Evolutionary conservation across 37 sponge, comb jelly and placozoan species (phyloP).

Genomic region (Ephydatia muelleri): DNA sequence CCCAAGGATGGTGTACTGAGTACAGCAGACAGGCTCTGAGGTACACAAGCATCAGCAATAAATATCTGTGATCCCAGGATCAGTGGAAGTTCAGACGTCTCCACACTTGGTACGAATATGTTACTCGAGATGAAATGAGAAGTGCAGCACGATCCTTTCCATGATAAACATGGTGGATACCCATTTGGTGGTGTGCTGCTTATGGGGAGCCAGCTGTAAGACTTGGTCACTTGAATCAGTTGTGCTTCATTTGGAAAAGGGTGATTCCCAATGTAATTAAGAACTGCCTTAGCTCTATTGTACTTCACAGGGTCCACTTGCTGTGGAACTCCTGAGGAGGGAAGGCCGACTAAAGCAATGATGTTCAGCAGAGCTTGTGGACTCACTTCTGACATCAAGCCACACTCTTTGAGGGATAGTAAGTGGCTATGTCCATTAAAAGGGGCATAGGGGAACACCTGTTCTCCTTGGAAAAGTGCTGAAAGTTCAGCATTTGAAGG

Average conservation of each 20-base stretch:
- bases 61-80: conserved; percentile 30
- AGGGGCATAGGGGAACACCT: conserved; percentile 32
- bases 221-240: not conserved
- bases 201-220: conserved; percentile 29
- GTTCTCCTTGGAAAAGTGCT: conserved; percentile 15
- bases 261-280: conserved; percentile 10
- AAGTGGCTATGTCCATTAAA: not conserved
- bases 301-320: not conserved
- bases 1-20: not conserved
- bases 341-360: not conserved
- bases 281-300: conserved; percentile 21
- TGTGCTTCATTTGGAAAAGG: not conserved
- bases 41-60: not conserved
- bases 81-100: not conserved
- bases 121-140: conserved; percentile 10
- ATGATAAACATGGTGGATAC: conserved; percentile 24
- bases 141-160: conserved; percentile 23
- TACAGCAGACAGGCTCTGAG: not conserved
- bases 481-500: conserved; percentile 10
- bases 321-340: not conserved
- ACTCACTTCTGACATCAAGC: not conserved
- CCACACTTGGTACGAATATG: not conserved
- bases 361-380: conserved; percentile 18
- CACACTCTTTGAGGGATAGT: conserved; percentile 10
- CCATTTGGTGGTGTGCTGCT: not conserved